Percentiles rank a stretch among this genome's conserved stretches.
These are phyloP conservation scores for Ceyx erithaca DNA, from an alignment of 2,797 vertebrate genomes.

Conservation along the genomic window DNA sequence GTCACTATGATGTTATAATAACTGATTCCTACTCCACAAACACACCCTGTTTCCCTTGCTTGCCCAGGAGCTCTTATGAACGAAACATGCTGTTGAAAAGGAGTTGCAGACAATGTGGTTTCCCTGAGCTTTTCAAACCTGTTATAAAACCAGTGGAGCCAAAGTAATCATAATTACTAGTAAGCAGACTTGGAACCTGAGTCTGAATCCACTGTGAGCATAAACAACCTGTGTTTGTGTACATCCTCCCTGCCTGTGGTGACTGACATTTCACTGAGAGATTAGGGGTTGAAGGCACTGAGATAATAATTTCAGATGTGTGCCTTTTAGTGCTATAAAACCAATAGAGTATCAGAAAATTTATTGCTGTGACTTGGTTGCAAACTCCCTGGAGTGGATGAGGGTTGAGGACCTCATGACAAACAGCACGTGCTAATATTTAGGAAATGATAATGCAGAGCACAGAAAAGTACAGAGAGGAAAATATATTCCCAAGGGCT, in stretches of 20 bases:
- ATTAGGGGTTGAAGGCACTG: conserved; percentile 3
- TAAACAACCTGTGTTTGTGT: not conserved
- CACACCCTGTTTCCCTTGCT: conserved; percentile 11
- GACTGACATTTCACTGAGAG: not conserved
- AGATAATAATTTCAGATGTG: conserved; percentile 29
- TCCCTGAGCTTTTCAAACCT: not conserved
- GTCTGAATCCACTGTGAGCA: not conserved
- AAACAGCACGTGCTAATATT: conserved; percentile 49
- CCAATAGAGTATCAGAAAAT: conserved; percentile 22
- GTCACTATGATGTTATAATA: not conserved
- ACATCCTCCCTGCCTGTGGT: conserved; percentile 10
- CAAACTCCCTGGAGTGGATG: conserved; percentile 12
- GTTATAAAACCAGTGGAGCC: not conserved
- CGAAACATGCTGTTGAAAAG: conserved; percentile 13
- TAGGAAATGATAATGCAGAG: conserved; percentile 54
- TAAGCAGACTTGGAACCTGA: not conserved
- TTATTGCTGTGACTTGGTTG: conserved; percentile 21
- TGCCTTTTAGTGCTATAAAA: not conserved
- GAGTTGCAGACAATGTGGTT: conserved; percentile 22
- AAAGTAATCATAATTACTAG: conserved; percentile 21
- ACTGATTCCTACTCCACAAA: not conserved
- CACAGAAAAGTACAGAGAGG: not conserved
- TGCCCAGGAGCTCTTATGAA: not conserved
- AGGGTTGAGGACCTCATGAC: conserved; percentile 40
- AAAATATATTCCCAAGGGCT: conserved; percentile 44